These are phyloP conservation scores for Diplolepis rosae DNA, from an alignment of 2,888 invertebrate genomes.

Conservation along the genomic window DNA sequence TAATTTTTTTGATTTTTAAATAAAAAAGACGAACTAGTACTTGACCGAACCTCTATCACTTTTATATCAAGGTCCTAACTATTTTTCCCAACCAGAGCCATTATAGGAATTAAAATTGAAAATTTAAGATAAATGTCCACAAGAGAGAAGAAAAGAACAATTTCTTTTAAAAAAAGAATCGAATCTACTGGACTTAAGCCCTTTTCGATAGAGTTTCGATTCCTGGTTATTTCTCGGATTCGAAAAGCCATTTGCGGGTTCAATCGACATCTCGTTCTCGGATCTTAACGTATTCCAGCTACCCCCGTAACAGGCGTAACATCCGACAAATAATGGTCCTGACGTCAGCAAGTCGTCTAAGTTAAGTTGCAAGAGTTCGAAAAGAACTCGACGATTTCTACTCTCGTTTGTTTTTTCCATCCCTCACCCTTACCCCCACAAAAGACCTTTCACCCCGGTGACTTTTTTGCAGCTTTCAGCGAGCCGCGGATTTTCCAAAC, in stretches of 20 bases:
- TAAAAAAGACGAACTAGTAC: too few relatives aligned
- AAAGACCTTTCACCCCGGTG: neutral
- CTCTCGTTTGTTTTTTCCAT: conserved; percentile 40
- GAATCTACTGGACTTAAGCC: conserved; percentile 41
- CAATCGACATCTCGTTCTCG: conserved; percentile 52
- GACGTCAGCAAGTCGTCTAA: conserved; percentile 62
- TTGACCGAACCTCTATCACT: too few relatives aligned
- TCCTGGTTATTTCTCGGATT: conserved; percentile 48
- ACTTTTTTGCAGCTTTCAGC: conserved; percentile 52
- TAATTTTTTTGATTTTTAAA: too few relatives aligned
- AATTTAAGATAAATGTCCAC: too few relatives aligned
- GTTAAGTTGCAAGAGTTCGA: conserved; percentile 35
- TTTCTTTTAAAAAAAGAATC: conserved; percentile 30
- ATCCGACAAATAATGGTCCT: conserved; percentile 56
- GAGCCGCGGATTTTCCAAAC: conserved; percentile 59
- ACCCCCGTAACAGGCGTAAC: conserved; percentile 47
- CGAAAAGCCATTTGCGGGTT: conserved; percentile 54
- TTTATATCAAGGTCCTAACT: too few relatives aligned
- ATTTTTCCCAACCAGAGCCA: too few relatives aligned
- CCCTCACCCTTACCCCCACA: conserved; percentile 15
- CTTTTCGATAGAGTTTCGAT: conserved; percentile 42
- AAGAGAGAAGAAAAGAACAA: too few relatives aligned
- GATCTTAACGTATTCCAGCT: conserved; percentile 58
- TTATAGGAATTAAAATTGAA: too few relatives aligned
- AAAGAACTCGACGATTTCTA: conserved; percentile 36